Evolutionary conservation across 2,113 vertebrate genomes (phyloP), one percentile per base, ranked within the genome.

Genomic region (Atherinomorus stipes): DNA sequence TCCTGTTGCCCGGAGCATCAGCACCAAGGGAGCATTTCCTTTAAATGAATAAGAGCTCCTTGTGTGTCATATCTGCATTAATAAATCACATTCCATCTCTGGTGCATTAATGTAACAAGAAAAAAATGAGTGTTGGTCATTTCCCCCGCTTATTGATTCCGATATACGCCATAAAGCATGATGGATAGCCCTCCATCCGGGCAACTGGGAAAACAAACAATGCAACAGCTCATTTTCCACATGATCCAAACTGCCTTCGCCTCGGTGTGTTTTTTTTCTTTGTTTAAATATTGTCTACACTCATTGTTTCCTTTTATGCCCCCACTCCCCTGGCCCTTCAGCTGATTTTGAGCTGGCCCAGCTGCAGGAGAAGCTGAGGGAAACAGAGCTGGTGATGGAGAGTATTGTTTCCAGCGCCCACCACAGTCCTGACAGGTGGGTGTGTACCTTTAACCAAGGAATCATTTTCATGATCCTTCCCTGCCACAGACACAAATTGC

Each of bases 371-470:
- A 97, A 96, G 85, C 92, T 99, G 83, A 94, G 91, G 73, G 96
- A 98, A 79, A 99, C 97, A 0, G 97, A 99, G 89, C 89, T 95
- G 88, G 95, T 96, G 71, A 98, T 99, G 96, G 96, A 98, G 94
- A 96, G 95, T 72, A 93, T 99, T 11, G 96, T 98, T 71, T 96
- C 91, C 62, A 93, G 92, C 66, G 94, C 95, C 54, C 94, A 94
- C 65, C 94, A 94, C 84, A 90, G 94, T 72, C 92, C 92, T 59
- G 93, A 95, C 76, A 96, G 95, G 97, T 98, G 85, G 49, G 81
- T 45, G 37, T 25, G 38, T 19, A 16, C 12, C 21, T 53, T 53
- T 54, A 3, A 34, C 34, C 1, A 12, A 57, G 18, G 45, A 38
- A 1, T 34, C 31, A 34, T 34, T 50, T 50, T 22, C 7, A 21